Base-by-base conservation (phyloP, 2,113 vertebrate species). In the Amphilophus citrinellus region DNA sequence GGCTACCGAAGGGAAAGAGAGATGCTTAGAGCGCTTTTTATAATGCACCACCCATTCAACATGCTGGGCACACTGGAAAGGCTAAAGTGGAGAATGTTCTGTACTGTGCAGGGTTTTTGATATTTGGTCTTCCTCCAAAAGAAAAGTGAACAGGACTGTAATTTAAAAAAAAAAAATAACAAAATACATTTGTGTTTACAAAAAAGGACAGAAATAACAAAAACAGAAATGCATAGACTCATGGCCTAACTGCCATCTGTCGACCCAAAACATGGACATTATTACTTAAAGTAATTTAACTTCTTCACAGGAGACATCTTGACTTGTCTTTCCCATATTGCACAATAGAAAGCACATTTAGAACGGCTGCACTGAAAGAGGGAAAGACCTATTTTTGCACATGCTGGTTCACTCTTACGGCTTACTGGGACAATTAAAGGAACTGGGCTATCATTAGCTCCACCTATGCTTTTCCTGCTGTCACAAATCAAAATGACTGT, bases 11-110 rank as follows among this genome's bases (percentile, higher is more conserved):
- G 30, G 80, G 53, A 30, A 79, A 61, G 44, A 61, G 77, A 77
- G 44, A 62, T 4, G 66, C 65, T 18, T 84, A 50, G 42, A 82
- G 65, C 7, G 3, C 32, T 53, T 85, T 75, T 78, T 42, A 81
- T 62, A 77, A 68, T 18, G 17, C 17, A 35, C 61, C 30, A 62
- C 32, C 60, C 30, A 35, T 61, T 61, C 18, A 14, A 35, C 7
- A 35, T 30, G 10, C 14, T 32, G 35, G 47, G 47, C 47, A 50
- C 14, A 15, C 3, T 50, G 14, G 2, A 50, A 17, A 50, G 47
- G 15, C 47, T 50, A 50, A 50, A 17, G 47, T 17, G 14, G 15
- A 50, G 15, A 50, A 50, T 15, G 11, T 15, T 14, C 14, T 50
- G 47, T 17, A 44, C 13, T 44, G 13, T 44, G 15, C 47, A 50